Base-by-base conservation (phyloP, 2,113 vertebrate genomes). In the Pyxicephalus adspersus region DNA sequence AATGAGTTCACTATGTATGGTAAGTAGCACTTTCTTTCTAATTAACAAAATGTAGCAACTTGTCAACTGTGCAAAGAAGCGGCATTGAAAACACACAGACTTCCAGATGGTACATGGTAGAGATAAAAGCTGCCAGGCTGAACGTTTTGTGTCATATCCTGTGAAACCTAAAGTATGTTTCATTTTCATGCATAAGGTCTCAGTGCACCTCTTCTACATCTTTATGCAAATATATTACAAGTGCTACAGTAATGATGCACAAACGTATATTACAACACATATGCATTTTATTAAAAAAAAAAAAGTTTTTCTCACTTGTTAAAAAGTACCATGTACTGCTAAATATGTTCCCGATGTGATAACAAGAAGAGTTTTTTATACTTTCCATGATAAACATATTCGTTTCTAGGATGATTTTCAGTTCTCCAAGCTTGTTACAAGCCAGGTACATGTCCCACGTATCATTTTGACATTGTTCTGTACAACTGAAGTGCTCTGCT, bases 51-150 rank as follows among this genome's bases (percentile, higher is more conserved):
- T 22, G 29, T 34, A 63, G 61, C 50, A 76, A 51, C 28, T 38
- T 76, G 58, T 76, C 61, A 52, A n/a, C 18, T 76, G 23, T 17
- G 63, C 74, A 76, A 75, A 52, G 74, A 64, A 65, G 75, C 52
- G 75, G 17, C n/a, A 31, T 17, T 77, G 45, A 77, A 77, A 61
- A 54, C 45, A 65, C 38, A 51, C 60, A 77, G 75, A 29, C 23
- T 63, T 17, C 8, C 25, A 16, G 22, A 22, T 29, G 31, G 7
- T n/a, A 34, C 19, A 23, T 65, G 9, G 64, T 1, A 25, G 3
- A 63, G 61, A 77, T 29, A 65, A 26, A 65, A 52, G 25, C 60
- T 64, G 75, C 65, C 58, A 50, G 45, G 11, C 25, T 13, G 45
- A 22, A 20, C 28, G 26, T 34, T 77, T 77, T 25, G 26, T n/a